Evolutionary conservation across 2,113 vertebrate genomes (phyloP).

Genomic region (Lampris megalopsis): DNA sequence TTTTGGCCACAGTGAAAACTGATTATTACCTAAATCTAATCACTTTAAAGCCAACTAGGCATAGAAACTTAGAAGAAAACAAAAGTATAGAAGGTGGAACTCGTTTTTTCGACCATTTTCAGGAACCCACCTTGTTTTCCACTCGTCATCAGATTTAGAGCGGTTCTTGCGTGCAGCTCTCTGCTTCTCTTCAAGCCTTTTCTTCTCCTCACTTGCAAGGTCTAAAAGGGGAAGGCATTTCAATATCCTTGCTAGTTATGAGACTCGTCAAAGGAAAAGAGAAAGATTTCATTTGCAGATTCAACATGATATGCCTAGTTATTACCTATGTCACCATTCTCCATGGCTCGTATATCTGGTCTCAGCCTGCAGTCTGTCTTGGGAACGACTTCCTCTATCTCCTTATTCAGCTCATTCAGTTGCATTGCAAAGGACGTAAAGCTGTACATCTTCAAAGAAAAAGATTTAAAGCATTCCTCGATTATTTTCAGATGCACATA

Average conservation of each 20-base stretch:
- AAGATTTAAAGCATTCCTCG: slow-evolving; percentile 3
- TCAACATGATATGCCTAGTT: neutral
- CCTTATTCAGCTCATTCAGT: slow-evolving; percentile 92
- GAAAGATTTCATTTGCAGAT: neutral
- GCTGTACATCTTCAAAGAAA: slow-evolving; percentile 92
- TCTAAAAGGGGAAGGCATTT: slow-evolving; percentile 77
- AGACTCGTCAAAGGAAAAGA: neutral
- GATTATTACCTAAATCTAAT: neutral
- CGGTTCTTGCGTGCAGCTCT: slow-evolving; percentile 92
- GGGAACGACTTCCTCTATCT: slow-evolving; percentile 91
- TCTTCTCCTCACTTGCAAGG: slow-evolving; percentile 96
- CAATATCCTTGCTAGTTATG: neutral
- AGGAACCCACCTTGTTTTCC: slow-evolving; percentile 87
- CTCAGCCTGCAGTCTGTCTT: slow-evolving; percentile 94
- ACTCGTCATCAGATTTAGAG: slow-evolving; percentile 91
- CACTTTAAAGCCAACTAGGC: neutral
- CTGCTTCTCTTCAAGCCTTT: slow-evolving; percentile 97
- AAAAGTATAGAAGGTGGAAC: neutral
- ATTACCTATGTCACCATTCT: slow-evolving; percentile 97
- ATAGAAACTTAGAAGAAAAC: neutral
- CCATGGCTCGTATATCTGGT: slow-evolving; percentile 97
- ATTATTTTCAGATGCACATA: too few species aligned
- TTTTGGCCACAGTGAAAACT: neutral
- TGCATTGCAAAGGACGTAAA: slow-evolving; percentile 97
- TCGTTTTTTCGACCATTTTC: neutral